Conservation (phyloP, 2,797 vertebrate genomes). For the Garrulus glandarius region DNA sequence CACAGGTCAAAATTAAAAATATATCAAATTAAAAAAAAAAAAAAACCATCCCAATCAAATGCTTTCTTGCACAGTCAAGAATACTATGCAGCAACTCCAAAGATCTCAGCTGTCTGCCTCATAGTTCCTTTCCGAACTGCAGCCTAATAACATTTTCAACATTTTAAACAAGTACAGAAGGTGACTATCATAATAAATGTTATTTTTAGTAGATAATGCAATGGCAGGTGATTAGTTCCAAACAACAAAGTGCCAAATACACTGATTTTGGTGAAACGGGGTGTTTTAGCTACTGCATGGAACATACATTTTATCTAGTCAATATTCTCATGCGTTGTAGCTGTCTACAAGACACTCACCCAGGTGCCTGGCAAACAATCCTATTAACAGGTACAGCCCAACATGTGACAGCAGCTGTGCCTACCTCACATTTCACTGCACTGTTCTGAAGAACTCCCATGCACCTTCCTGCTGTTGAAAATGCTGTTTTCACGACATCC, state of each 20-base stretch:
- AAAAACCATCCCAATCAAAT: not conserved
- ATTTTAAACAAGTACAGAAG: not conserved
- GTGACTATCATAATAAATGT: not conserved
- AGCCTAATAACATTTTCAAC: not conserved
- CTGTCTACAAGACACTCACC: not conserved
- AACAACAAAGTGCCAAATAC: not conserved
- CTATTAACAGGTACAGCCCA: accelerated
- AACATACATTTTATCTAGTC: not conserved
- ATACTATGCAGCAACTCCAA: not conserved
- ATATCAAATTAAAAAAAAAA: not conserved
- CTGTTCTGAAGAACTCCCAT: accelerated
- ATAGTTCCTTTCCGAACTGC: not conserved
- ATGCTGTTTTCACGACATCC: not conserved
- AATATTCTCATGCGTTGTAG: not conserved
- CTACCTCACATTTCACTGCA: not conserved
- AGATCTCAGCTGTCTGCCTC: not conserved
- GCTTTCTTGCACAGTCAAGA: not conserved
- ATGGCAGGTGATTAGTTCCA: not conserved
- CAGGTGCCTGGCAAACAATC: not conserved
- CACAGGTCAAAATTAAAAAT: not conserved
- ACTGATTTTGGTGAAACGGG: not conserved
- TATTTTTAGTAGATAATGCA: not conserved
- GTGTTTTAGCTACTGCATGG: not conserved
- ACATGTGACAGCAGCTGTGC: not conserved
- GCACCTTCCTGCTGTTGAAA: not conserved